phyloP scores from a whole-genome alignment of 1,140 invertebrate species.

The Neuroterus valhalla region DNA sequence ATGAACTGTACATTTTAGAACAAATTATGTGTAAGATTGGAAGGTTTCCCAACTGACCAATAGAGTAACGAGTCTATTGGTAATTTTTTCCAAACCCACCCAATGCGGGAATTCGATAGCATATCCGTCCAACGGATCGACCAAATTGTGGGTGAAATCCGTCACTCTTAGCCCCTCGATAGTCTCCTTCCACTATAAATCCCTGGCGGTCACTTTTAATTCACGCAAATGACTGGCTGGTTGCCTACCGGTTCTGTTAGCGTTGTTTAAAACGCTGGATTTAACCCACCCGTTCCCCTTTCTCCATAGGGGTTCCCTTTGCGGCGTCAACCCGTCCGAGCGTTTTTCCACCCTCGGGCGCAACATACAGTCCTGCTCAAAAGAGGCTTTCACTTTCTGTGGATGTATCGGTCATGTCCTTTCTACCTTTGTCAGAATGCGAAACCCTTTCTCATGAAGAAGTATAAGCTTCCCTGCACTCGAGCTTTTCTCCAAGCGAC shows the following conservation, averaged over 20 bases:
- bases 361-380: not conserved
- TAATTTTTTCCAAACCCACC: not conserved
- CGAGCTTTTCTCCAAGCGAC: not conserved
- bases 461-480: not conserved
- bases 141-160: constrained; percentile 54
- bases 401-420: not conserved
- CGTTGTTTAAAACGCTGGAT: constrained; percentile 51
- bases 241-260: constrained; percentile 33
- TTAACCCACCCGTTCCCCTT: constrained; percentile 16
- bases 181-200: constrained; percentile 23
- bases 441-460: not conserved
- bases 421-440: constrained; percentile 11
- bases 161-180: constrained; percentile 38
- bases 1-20: too few relatives aligned
- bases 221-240: constrained; percentile 49
- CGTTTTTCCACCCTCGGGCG: not conserved
- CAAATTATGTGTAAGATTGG: too few relatives aligned
- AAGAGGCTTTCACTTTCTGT: constrained; percentile 5
- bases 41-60: too few relatives aligned
- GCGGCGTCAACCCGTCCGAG: not conserved
- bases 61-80: too few relatives aligned
- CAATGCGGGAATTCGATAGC: constrained; percentile 5
- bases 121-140: constrained; percentile 46
- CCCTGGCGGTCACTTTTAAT: constrained; percentile 49
- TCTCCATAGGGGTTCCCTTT: not conserved